A percentile compares a stretch with the other conserved stretches of the same genome.
Evolutionary conservation across 2,797 vertebrate species (phyloP).

Genomic region (Danionella dracula): DNA sequence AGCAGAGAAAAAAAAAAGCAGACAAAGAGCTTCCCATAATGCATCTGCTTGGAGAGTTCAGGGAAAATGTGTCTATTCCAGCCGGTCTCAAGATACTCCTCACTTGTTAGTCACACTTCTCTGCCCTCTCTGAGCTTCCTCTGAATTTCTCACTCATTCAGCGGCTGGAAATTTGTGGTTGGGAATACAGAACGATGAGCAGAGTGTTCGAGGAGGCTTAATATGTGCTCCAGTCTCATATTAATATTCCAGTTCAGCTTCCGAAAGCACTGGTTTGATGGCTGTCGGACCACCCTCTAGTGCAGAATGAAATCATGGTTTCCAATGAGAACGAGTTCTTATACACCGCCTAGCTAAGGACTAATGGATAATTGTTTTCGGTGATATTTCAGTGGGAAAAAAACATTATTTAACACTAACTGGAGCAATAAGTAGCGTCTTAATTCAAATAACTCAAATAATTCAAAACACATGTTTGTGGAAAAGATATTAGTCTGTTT

Average conservation of each 20-base stretch:
- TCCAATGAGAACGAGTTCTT: too few species aligned
- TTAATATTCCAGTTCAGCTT: conserved; percentile 14
- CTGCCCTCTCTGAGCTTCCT: conserved; percentile 7
- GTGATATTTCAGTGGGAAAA: too few species aligned
- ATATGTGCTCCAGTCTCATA: conserved; percentile 3
- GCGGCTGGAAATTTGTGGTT: background rate
- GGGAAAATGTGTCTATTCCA: conserved; percentile 5
- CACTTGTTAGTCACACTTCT: background rate
- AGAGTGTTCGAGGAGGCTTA: background rate
- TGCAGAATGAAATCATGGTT: conserved; percentile 8
- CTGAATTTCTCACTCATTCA: conserved; percentile 16
- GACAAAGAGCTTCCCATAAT: conserved; percentile 25
- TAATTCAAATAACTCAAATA: too few species aligned
- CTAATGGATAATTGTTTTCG: too few species aligned
- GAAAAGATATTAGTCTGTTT: too few species aligned
- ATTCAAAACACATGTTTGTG: too few species aligned
- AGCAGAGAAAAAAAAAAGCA: conserved; percentile 11
- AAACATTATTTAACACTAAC: too few species aligned
- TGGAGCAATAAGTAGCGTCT: too few species aligned
- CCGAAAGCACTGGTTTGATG: conserved; percentile 25
- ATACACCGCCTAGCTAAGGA: too few species aligned
- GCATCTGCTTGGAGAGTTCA: conserved; percentile 21
- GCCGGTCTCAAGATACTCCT: background rate
- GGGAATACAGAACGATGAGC: conserved; percentile 6
- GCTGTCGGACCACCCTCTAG: conserved; percentile 10